Evolutionary conservation across 1,140 invertebrate genomes (phyloP).

Genomic region (Melanaphis sacchari): DNA sequence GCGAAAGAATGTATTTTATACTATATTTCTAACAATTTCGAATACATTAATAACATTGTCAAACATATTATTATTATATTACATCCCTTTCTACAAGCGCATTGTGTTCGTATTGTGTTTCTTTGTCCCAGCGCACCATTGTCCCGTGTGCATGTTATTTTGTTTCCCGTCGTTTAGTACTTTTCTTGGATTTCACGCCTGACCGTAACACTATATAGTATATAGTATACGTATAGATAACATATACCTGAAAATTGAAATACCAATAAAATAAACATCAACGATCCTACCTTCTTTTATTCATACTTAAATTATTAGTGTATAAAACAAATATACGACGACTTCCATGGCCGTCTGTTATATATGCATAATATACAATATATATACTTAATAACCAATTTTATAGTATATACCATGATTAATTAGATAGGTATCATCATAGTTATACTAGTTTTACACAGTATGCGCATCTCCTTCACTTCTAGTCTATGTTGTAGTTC

Average conservation of each 20-base stretch:
- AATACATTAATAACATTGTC: constrained; percentile 38
- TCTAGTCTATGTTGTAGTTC: no score
- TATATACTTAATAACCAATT: no score
- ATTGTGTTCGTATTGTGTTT: neutral
- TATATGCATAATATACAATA: no score
- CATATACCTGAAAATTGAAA: neutral
- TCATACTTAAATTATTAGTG: neutral
- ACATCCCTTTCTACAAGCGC: neutral
- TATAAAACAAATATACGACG: no score
- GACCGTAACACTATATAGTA: neutral
- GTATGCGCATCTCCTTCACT: no score
- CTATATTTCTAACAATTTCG: neutral
- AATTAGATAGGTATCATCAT: no score
- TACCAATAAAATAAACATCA: constrained; percentile 4
- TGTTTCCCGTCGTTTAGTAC: constrained; percentile 1
- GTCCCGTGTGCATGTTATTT: neutral
- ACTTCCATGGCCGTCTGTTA: no score
- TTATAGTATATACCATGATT: no score
- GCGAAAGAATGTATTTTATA: neutral
- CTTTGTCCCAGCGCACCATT: neutral
- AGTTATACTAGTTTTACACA: no score
- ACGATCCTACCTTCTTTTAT: neutral
- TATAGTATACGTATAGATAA: neutral
- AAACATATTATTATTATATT: constrained; percentile 9
- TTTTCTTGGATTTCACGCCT: constrained; percentile 11